These are phyloP conservation scores for Etheostoma cragini DNA, from an alignment of 2,113 vertebrate genomes.

Conservation along the genomic window DNA sequence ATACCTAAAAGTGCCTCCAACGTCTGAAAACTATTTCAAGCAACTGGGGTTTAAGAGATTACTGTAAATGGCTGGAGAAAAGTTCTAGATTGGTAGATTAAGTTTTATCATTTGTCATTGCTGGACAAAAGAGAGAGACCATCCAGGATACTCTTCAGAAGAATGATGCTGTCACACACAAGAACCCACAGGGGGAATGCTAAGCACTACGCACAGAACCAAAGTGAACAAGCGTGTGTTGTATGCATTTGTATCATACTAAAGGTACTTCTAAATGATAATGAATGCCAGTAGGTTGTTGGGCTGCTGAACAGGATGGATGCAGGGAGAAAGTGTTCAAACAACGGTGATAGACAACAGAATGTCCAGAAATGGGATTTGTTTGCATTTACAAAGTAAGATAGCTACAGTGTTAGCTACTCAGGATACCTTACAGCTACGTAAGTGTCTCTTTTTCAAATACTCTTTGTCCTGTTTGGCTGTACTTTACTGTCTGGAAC, in stretches of 20 bases:
- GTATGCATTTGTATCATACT: conserved; percentile 38
- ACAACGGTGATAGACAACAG: neutral
- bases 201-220: neutral
- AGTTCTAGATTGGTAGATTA: neutral
- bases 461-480: neutral
- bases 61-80: neutral
- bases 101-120: conserved; percentile 1
- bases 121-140: conserved; percentile 6
- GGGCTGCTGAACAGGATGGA: neutral
- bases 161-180: conserved; percentile 22
- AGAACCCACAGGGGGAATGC: neutral
- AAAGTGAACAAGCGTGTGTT: conserved; percentile 16
- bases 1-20: neutral
- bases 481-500: neutral
- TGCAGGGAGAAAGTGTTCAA: neutral
- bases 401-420: neutral
- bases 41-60: neutral
- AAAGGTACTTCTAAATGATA: conserved; percentile 25
- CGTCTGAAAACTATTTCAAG: neutral
- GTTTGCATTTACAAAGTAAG: neutral
- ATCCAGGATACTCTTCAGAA: conserved; percentile 5
- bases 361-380: neutral
- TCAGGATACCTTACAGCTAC: neutral
- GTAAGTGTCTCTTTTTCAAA: neutral
- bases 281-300: conserved; percentile 2